A percentile compares a stretch with the other conserved stretches of the same genome.
These are phyloP conservation scores for Neomorphus geoffroyi DNA, from an alignment of 2,797 vertebrate species.

Conservation along the genomic window DNA sequence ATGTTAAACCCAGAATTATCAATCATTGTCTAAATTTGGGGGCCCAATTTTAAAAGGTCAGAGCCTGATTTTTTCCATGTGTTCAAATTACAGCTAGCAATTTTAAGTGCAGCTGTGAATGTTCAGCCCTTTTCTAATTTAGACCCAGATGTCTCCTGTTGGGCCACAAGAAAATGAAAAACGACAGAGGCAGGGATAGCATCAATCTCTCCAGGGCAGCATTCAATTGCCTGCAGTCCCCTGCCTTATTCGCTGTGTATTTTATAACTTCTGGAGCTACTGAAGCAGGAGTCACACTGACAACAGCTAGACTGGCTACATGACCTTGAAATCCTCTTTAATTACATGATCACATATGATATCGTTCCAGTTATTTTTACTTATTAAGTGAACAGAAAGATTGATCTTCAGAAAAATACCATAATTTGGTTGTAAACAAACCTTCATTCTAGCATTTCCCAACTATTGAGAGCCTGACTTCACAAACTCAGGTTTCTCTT, in stretches of 20 bases:
- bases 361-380: not conserved
- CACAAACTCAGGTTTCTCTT: not conserved
- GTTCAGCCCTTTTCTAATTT: constrained; percentile 24
- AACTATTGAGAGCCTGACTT: not conserved
- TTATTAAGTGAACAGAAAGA: not conserved
- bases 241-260: not conserved
- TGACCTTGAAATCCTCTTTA: not conserved
- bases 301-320: not conserved
- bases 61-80: not conserved
- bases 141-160: constrained; percentile 1
- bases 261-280: not conserved
- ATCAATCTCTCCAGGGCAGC: constrained; percentile 24
- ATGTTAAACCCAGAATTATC: not conserved
- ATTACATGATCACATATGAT: not conserved
- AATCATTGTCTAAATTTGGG: not conserved
- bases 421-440: not conserved
- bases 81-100: not conserved
- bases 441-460: not conserved
- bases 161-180: constrained; percentile 31
- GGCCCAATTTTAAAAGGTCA: not conserved
- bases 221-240: not conserved
- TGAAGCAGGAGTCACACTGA: not conserved
- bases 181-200: constrained; percentile 12
- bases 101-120: constrained; percentile 40
- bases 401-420: not conserved